Base-by-base conservation (phyloP, 2,888 invertebrate genomes). In the Diarsia mendica region DNA sequence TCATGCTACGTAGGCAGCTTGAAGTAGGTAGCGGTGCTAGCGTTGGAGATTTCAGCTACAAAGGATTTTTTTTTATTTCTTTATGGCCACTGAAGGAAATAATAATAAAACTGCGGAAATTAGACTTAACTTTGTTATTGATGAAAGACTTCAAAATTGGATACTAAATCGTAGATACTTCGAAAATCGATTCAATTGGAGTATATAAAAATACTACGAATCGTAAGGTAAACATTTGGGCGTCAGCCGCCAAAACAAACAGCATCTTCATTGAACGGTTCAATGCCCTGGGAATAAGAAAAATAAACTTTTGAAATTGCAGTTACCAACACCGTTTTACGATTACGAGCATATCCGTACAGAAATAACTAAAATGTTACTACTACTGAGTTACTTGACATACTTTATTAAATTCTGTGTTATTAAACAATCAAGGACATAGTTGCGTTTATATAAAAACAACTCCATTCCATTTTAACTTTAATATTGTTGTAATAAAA, bases 301-400 rank as follows among this genome's bases (percentile, higher is more conserved):
- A 88, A 90, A 90, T 89, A 90, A 91, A 91, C 87, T 89, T 87
- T 84, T 85, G 83, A 87, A 89, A 89, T 89, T 90, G 89, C 89
- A 90, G 86, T 89, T 87, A 89, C 85, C 85, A 83, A 85, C 84
- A 83, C 84, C 71, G 82, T 84, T 89, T 90, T 90, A 91, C 86
- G 89, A 89, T 89, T 87, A 74, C 68, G 73, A 77, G 65, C 46
- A 86, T 85, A 89, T 84, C 84, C 80, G 83, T 82, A 85, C 80
- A 85, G 84, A 88, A 89, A 89, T 89, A 90, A 87, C 78, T 69
- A 67, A 80, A 72, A 73, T 70, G 67, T 77, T 76, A 60, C 18
- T 67, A 74, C 61, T 46, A 65, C 69, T 78, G 53, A 74, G 48
- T 74, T 75, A 80, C 77, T 80, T 82, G 86, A 84, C 82, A 80